These are phyloP conservation scores for Dexiosoma caninum DNA, from an alignment of 2,888 invertebrate species.

Conservation along the genomic window DNA sequence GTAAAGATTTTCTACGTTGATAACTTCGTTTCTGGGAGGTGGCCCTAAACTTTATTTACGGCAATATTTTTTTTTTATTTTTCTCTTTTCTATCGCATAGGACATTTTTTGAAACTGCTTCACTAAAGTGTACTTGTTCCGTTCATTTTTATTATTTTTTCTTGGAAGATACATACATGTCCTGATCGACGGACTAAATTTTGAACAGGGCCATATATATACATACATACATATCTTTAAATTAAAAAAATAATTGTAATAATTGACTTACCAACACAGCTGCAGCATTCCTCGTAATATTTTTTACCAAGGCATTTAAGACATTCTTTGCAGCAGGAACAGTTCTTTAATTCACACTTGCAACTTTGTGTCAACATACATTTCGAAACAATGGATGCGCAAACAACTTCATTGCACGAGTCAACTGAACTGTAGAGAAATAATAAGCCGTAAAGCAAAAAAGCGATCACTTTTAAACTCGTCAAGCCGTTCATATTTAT, in stretches of 20 bases:
- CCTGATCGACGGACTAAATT: too few relatives aligned
- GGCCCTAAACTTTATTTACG: too few relatives aligned
- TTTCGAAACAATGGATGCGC: constrained; percentile 96
- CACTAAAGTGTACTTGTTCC: too few relatives aligned
- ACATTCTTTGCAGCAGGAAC: constrained; percentile 97
- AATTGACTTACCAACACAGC: constrained; percentile 92
- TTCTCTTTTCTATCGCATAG: too few relatives aligned
- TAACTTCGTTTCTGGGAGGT: too few relatives aligned
- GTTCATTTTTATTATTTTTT: too few relatives aligned
- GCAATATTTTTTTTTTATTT: too few relatives aligned
- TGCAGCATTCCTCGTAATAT: constrained; percentile 95
- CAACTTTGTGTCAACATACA: constrained; percentile 97
- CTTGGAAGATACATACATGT: too few relatives aligned
- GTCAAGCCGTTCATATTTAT: constrained; percentile 70
- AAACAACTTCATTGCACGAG: constrained; percentile 93
- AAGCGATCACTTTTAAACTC: constrained; percentile 68
- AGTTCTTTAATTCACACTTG: constrained; percentile 94
- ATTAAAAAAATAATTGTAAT: too few relatives aligned
- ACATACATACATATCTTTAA: neutral
- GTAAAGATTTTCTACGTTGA: too few relatives aligned
- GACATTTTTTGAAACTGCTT: too few relatives aligned
- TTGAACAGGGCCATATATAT: neutral
- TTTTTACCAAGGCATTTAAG: constrained; percentile 89
- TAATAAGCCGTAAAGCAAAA: constrained; percentile 69
- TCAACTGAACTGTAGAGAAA: constrained; percentile 71